phyloP scores from a whole-genome alignment of 1,140 invertebrate genomes.

The Drosophila serrata region DNA sequence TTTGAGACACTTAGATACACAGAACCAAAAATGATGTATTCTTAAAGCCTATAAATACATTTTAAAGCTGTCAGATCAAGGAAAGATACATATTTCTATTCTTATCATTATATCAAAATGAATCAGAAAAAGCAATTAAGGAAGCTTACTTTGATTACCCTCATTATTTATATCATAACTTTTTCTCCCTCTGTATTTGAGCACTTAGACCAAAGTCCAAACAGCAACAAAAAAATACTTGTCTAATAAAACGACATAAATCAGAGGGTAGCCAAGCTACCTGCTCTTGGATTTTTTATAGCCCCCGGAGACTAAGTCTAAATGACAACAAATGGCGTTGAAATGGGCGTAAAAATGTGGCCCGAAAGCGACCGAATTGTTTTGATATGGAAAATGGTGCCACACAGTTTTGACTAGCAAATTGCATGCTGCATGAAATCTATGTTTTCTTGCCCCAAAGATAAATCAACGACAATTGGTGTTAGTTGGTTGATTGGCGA shows the following conservation, averaged over 20 bases:
- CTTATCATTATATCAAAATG: background rate
- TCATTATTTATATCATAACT: too few relatives aligned
- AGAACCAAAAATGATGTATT: background rate
- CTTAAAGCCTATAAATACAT: background rate
- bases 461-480: conserved; percentile 80
- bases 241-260: conserved; percentile 52
- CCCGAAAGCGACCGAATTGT: conserved; percentile 42
- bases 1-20: conserved; percentile 32
- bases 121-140: background rate
- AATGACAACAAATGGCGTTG: conserved; percentile 47
- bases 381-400: conserved; percentile 59
- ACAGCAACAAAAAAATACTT: conserved; percentile 9
- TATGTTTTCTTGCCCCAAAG: conserved; percentile 49
- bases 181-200: conserved; percentile 4
- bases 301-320: conserved; percentile 36
- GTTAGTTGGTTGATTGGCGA: conserved; percentile 78
- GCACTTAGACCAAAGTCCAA: conserved; percentile 16
- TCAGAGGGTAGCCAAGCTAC: conserved; percentile 27
- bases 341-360: conserved; percentile 53
- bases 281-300: conserved; percentile 27
- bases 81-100: too few relatives aligned
- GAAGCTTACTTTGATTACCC: background rate
- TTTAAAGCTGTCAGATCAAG: too few relatives aligned
- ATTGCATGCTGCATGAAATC: conserved; percentile 73
- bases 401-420: conserved; percentile 70